Evolutionary conservation across 2,113 vertebrate species (phyloP).

Genomic region (Mustela nigripes): DNA sequence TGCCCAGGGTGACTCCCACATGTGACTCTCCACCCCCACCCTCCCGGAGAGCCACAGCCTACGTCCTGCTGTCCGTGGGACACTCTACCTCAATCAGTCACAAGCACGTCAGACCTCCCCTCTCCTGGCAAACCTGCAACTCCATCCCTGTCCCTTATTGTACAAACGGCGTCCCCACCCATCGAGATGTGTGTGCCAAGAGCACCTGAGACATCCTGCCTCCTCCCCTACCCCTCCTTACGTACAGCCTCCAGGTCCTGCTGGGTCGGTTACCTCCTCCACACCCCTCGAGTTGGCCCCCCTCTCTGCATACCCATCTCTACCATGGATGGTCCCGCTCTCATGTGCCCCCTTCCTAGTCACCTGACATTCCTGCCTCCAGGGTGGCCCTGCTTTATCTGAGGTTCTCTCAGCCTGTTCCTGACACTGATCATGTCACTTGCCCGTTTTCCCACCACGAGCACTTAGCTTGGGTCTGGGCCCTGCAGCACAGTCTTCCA

Average conservation of each 20-base stretch:
- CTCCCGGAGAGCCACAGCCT: not conserved
- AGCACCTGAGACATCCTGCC: not conserved
- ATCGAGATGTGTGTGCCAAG: not conserved
- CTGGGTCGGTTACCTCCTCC: not conserved
- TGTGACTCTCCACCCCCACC: not conserved
- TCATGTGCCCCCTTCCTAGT: not conserved
- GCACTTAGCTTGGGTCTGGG: not conserved
- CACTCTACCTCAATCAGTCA: not conserved
- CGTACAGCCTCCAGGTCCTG: not conserved
- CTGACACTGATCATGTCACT: not conserved
- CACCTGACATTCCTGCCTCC: not conserved
- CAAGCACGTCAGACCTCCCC: not conserved
- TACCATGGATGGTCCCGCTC: not conserved
- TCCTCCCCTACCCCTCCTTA: not conserved
- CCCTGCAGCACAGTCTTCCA: not conserved
- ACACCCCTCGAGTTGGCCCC: not conserved
- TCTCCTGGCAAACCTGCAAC: not conserved
- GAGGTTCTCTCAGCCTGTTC: not conserved
- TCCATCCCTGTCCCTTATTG: not conserved
- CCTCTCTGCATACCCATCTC: not conserved
- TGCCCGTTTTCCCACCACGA: not conserved
- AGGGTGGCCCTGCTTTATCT: not conserved
- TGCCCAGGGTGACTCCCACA: not conserved
- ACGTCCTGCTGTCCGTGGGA: not conserved
- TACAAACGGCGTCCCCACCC: not conserved